Percentiles rank a stretch among this genome's conserved stretches.
phyloP scores from a whole-genome alignment of 2,113 vertebrate species.

The Raja brachyura region DNA sequence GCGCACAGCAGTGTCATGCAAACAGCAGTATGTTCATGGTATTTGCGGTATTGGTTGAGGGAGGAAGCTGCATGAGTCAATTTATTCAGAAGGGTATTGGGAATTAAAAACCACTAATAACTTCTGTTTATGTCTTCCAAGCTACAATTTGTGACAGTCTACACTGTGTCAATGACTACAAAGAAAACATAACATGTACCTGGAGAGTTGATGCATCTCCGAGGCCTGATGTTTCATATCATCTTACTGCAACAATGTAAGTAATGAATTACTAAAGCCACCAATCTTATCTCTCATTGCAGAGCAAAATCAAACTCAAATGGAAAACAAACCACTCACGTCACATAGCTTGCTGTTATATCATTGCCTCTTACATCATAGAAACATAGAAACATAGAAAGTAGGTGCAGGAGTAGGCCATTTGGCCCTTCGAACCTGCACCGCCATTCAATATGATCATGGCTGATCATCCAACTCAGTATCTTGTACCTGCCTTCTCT shows the following conservation, averaged over 20 bases:
- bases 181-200: constrained; percentile 55
- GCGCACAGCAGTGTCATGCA: background rate
- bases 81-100: background rate
- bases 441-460: too few relatives aligned
- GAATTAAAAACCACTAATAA: background rate
- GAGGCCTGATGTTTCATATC: background rate
- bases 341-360: background rate
- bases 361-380: background rate
- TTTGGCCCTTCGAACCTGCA: too few relatives aligned
- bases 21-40: background rate
- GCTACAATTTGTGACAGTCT: constrained; percentile 48
- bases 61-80: background rate
- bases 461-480: too few relatives aligned
- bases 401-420: too few relatives aligned
- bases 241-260: constrained; percentile 56
- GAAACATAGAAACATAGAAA: too few relatives aligned
- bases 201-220: constrained; percentile 39
- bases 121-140: constrained; percentile 41
- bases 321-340: too few relatives aligned
- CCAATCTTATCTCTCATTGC: background rate
- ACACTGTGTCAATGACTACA: constrained; percentile 59
- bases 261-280: constrained; percentile 40
- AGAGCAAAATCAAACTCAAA: background rate
- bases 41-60: background rate
- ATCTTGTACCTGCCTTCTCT: too few relatives aligned